phyloP scores from a whole-genome alignment of 1,140 invertebrate species.

The Drosophila azteca region DNA sequence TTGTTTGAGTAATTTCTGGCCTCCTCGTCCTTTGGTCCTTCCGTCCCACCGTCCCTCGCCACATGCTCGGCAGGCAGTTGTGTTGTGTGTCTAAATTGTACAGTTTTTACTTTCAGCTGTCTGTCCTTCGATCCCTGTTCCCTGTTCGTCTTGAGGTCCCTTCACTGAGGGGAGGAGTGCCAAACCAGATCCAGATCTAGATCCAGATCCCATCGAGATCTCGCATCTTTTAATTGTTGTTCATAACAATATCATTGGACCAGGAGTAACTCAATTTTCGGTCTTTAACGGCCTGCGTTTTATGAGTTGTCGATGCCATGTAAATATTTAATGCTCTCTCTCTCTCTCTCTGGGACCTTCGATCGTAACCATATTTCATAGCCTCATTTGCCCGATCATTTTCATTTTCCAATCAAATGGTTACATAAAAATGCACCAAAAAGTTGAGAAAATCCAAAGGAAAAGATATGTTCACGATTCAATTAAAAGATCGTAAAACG shows the following conservation, averaged over 20 bases:
- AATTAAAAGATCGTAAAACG: slow-evolving; percentile 77
- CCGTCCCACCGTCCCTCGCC: slow-evolving; percentile 3
- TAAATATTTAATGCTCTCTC: slow-evolving; percentile 61
- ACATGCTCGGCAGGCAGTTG: slow-evolving; percentile 54
- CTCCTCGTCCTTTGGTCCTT: slow-evolving; percentile 18
- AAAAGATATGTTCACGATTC: slow-evolving; percentile 74
- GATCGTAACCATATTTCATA: slow-evolving; percentile 64
- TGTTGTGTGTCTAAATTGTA: slow-evolving; percentile 74
- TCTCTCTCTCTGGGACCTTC: not conserved
- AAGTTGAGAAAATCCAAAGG: slow-evolving; percentile 34
- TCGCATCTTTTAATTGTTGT: slow-evolving; percentile 25
- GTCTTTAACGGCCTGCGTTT: slow-evolving; percentile 36
- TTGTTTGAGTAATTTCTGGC: slow-evolving; percentile 80
- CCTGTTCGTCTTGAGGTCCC: not conserved
- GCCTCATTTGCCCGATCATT: slow-evolving; percentile 58
- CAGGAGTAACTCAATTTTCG: slow-evolving; percentile 3
- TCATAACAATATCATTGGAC: slow-evolving; percentile 34
- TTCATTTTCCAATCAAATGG: slow-evolving; percentile 48
- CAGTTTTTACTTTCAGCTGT: slow-evolving; percentile 78
- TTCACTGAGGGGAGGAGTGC: slow-evolving; percentile 14
- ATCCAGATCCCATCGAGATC: not conserved
- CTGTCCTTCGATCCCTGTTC: slow-evolving; percentile 5
- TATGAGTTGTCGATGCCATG: slow-evolving; percentile 45
- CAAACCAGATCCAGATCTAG: not conserved
- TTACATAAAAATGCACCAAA: slow-evolving; percentile 15